Base-by-base conservation (phyloP, 2,797 vertebrate genomes). In the Myripristis murdjan region DNA sequence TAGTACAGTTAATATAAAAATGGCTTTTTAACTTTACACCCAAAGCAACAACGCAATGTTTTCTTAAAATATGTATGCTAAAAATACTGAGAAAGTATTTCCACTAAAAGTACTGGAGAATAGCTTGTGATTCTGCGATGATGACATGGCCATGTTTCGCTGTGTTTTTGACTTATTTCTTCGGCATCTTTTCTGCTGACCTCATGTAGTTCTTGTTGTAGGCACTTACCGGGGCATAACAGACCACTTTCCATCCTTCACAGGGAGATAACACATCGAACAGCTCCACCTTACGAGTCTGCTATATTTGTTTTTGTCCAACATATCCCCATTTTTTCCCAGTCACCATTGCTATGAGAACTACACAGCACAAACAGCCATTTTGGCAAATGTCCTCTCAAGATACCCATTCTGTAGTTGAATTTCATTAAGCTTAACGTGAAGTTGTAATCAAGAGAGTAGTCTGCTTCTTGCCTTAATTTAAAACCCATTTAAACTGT, bases 1-100 rank as follows among this genome's bases (percentile, higher is more conserved):
- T 92, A 94, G 88, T 94, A 94, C 93, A 94, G 91, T 93, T 92
- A 93, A 92, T 95, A 95, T 93, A 95, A 95, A 95, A 95, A 95
- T 95, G 93, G 94, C 94, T 95, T 95, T 94, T 93, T 90, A 89
- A 94, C 93, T 93, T 92, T 91, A 95, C 94, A 95, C 91, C 91
- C 93, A 95, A 95, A 95, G 94, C 94, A 94, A 94, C 90, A 93
- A 92, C 86, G 70, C 94, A 94, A 94, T 91, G 89, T 90, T 86
- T 90, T 76, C 86, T 93, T 93, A 93, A 95, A 93, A 95, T 90
- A 90, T 89, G 92, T 90, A 94, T 94, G 93, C 92, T 94, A 91
- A 94, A 95, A 95, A 94, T 93, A 94, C 93, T 92, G 91, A 89
- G 86, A 91, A 90, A 89, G 88, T 89, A 92, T 93, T 92, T 92